These are phyloP conservation scores for Microtus richardsoni DNA, from an alignment of 2,113 vertebrate genomes.

Conservation along the genomic window DNA sequence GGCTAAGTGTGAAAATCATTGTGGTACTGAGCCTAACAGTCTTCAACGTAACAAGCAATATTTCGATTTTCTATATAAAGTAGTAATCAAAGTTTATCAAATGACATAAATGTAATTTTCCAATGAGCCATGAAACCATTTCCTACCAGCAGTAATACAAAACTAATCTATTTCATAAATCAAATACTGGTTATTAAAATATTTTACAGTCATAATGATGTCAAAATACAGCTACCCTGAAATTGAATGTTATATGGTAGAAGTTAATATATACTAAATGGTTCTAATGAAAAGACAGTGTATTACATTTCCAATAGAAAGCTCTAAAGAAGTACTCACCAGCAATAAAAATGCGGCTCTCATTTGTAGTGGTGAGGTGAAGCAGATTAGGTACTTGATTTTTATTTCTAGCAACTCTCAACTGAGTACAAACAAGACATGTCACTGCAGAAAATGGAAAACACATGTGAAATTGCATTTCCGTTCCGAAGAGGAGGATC, in stretches of 20 bases:
- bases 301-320: constrained; percentile 36
- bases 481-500: constrained; percentile 24
- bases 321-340: constrained; percentile 83
- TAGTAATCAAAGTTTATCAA: constrained; percentile 33
- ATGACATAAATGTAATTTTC: constrained; percentile 29
- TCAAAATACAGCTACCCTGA: constrained; percentile 49
- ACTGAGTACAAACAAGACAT: constrained; percentile 94
- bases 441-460: constrained; percentile 82
- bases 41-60: constrained; percentile 40
- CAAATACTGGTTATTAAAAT: constrained; percentile 49
- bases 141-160: constrained; percentile 30
- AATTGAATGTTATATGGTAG: neutral
- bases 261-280: neutral
- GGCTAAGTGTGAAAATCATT: neutral
- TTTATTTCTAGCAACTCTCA: constrained; percentile 90
- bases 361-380: constrained; percentile 94
- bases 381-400: constrained; percentile 76
- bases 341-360: constrained; percentile 92
- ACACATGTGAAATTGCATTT: constrained; percentile 28
- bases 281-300: constrained; percentile 42
- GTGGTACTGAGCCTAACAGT: neutral
- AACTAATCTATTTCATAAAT: constrained; percentile 45
- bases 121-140: constrained; percentile 34
- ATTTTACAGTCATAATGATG: neutral
- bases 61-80: constrained; percentile 43